Conservation (phyloP, 1,140 invertebrate genomes). For the Holcopasites calliopsidis region DNA sequence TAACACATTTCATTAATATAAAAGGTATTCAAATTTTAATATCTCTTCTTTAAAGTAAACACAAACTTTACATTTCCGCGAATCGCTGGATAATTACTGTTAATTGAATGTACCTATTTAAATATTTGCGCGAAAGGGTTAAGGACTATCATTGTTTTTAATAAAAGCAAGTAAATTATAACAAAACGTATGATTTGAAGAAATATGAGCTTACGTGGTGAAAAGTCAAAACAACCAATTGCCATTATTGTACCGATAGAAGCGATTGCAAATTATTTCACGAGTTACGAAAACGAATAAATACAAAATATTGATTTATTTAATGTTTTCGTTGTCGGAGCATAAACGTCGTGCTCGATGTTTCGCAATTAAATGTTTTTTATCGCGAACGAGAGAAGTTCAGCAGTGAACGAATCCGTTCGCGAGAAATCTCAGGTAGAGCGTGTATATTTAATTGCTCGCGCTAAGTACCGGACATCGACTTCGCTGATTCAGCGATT, state of each 20-base stretch:
- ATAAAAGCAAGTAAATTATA: background rate
- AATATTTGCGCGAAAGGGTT: conserved; percentile 1
- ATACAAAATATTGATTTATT: background rate
- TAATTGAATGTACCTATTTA: no score
- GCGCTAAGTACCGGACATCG: background rate
- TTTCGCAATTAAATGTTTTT: conserved; percentile 17
- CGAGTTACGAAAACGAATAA: background rate
- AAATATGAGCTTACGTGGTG: conserved; percentile 9
- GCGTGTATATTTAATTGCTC: background rate
- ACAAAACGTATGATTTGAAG: background rate
- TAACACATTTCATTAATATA: no score
- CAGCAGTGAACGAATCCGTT: background rate
- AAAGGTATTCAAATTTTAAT: no score
- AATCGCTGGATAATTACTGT: no score
- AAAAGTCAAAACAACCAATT: background rate
- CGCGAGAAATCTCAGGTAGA: conserved; percentile 36
- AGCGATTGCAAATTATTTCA: background rate
- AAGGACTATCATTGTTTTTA: background rate
- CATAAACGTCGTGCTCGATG: background rate
- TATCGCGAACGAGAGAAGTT: conserved; percentile 4
- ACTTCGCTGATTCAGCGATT: background rate
- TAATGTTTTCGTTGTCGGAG: background rate
- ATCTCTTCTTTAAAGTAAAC: no score
- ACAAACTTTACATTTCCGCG: no score
- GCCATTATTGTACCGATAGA: background rate